Percentiles rank a stretch among this genome's conserved stretches.
phyloP scores from a whole-genome alignment of 2,797 vertebrate genomes.

The Eulemur coronatus region DNA sequence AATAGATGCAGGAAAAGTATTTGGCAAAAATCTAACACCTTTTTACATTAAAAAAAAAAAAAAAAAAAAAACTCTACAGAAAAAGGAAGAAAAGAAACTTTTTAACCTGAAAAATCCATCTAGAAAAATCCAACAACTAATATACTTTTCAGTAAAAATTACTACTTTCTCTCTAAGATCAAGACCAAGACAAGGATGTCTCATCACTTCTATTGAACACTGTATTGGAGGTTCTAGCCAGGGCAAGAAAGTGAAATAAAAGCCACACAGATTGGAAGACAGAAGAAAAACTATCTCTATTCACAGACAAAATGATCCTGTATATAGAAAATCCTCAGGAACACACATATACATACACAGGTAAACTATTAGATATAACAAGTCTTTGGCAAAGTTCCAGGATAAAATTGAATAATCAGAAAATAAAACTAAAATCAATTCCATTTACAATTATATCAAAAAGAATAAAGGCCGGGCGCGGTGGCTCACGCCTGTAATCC shows the following conservation, averaged over 20 bases:
- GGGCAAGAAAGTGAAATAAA: neutral
- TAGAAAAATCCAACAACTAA: neutral
- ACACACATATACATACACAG: neutral
- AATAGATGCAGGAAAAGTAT: neutral
- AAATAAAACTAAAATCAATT: neutral
- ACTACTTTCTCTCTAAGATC: neutral
- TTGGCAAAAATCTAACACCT: neutral
- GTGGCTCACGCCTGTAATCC: no score
- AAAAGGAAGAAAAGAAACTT: neutral
- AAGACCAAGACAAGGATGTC: neutral
- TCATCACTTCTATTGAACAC: neutral
- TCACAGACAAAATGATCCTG: neutral
- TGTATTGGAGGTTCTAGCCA: neutral
- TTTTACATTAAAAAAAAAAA: neutral
- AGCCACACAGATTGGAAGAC: neutral
- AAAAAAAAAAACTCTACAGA: neutral
- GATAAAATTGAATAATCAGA: neutral
- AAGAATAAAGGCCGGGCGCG: no score
- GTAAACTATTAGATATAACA: neutral
- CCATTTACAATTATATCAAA: neutral
- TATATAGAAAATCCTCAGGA: neutral
- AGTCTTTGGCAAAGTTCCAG: neutral
- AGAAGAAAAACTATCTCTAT: neutral
- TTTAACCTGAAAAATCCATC: neutral
- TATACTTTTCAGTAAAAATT: neutral